Evolutionary conservation across 1,140 invertebrate species (phyloP).

Genomic region (Heliconius congener): DNA sequence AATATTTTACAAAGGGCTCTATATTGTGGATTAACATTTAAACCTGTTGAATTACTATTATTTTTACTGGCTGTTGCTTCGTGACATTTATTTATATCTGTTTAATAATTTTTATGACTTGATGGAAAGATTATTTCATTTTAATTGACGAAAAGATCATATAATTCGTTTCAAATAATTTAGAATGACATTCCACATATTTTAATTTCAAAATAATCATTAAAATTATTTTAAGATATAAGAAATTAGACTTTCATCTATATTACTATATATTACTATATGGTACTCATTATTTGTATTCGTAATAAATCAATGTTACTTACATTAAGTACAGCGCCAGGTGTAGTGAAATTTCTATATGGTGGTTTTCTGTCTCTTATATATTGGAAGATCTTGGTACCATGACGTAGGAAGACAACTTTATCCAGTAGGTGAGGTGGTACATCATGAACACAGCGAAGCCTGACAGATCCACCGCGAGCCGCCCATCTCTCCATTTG

Average conservation of each 20-base stretch:
- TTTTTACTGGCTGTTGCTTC: not conserved
- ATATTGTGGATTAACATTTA: not conserved
- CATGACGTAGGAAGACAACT: constrained; percentile 88
- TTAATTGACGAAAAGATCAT: not conserved
- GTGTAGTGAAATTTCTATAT: constrained; percentile 83
- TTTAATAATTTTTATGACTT: no score
- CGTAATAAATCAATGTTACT: not conserved
- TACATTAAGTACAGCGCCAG: constrained; percentile 17
- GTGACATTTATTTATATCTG: not conserved
- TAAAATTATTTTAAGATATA: no score
- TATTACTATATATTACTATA: no score
- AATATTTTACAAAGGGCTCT: not conserved
- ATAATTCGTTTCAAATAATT: no score
- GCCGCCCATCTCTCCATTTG: constrained; percentile 77
- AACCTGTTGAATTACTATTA: not conserved
- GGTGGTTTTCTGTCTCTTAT: constrained; percentile 88
- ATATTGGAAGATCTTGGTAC: constrained; percentile 90
- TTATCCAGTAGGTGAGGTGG: constrained; percentile 84
- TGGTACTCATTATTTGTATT: not conserved
- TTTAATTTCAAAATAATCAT: not conserved
- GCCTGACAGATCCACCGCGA: constrained; percentile 78
- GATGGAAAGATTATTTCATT: not conserved
- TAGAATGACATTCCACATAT: not conserved
- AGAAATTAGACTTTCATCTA: no score
- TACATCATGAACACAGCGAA: constrained; percentile 85